Percentiles rank a stretch among this genome's conserved stretches.
Evolutionary conservation across 2,888 invertebrate genomes (phyloP).

Genomic region (Phortica magna): DNA sequence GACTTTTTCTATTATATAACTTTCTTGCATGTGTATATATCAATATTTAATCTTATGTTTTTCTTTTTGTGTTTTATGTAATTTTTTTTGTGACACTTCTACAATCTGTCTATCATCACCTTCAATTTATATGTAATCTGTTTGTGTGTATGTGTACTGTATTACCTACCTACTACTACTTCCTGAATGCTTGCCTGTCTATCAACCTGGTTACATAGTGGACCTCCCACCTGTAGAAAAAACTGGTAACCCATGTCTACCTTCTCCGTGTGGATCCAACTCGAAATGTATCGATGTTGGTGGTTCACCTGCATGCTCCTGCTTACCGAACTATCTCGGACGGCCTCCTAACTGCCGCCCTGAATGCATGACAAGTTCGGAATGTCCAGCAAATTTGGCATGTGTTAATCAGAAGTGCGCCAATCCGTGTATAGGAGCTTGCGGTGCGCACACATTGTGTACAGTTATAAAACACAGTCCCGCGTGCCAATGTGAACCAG

Average conservation of each 20-base stretch:
- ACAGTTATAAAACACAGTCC: constrained; percentile 88
- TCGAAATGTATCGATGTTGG: constrained; percentile 88
- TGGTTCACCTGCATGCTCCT: constrained; percentile 89
- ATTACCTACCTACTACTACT: constrained; percentile 55
- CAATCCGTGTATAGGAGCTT: constrained; percentile 88
- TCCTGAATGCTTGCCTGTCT: constrained; percentile 53
- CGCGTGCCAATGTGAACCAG: constrained; percentile 85
- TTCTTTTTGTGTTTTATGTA: constrained; percentile 53
- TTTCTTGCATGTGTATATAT: constrained; percentile 67
- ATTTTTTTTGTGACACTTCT: constrained; percentile 50
- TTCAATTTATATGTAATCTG: constrained; percentile 55
- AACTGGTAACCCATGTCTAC: constrained; percentile 87
- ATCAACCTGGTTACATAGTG: constrained; percentile 70
- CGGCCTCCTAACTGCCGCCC: constrained; percentile 91
- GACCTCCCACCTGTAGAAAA: constrained; percentile 79
- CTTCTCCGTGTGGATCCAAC: constrained; percentile 91
- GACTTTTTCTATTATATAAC: neutral
- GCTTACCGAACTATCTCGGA: constrained; percentile 87
- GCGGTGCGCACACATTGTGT: constrained; percentile 87
- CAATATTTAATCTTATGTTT: constrained; percentile 57
- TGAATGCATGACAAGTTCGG: constrained; percentile 86
- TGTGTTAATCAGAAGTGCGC: constrained; percentile 88
- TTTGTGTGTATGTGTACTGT: constrained; percentile 49
- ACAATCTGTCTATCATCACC: constrained; percentile 52
- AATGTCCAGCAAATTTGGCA: constrained; percentile 86